phyloP scores from a whole-genome alignment of 2,797 vertebrate species.

The Centroberyx gerrardi region DNA sequence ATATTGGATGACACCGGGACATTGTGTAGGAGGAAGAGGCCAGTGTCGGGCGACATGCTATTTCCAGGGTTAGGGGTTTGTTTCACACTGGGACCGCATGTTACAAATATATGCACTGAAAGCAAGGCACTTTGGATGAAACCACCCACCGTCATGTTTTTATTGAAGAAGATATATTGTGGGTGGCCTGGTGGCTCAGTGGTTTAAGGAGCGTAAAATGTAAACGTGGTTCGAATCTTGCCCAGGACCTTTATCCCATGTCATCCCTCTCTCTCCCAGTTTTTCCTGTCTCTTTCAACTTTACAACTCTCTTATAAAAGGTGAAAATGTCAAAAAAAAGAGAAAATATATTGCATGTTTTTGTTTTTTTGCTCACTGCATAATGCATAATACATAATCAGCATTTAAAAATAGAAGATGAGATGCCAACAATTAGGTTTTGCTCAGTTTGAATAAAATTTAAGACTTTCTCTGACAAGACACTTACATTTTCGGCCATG shows the following conservation, averaged over 20 bases:
- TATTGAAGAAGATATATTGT: background rate
- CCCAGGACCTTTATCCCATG: too few species aligned
- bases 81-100: background rate
- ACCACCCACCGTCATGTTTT: background rate
- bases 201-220: too few species aligned
- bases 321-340: too few species aligned
- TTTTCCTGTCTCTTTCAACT: too few species aligned
- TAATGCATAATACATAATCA: background rate
- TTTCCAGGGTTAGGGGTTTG: background rate
- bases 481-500: too few species aligned
- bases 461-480: background rate
- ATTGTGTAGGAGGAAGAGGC: conserved; percentile 2
- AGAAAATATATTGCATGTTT: too few species aligned
- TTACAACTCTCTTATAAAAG: too few species aligned
- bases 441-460: background rate
- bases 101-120: background rate
- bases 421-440: background rate
- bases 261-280: too few species aligned
- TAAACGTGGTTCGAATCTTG: too few species aligned
- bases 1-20: conserved; percentile 25
- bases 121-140: background rate
- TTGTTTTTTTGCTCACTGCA: too few species aligned
- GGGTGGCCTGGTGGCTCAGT: too few species aligned
- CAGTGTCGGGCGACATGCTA: background rate
- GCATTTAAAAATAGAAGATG: background rate